These are phyloP conservation scores for Geodia barretti DNA, from an alignment of 37 sponge, comb jelly and placozoan genomes.

Conservation along the genomic window DNA sequence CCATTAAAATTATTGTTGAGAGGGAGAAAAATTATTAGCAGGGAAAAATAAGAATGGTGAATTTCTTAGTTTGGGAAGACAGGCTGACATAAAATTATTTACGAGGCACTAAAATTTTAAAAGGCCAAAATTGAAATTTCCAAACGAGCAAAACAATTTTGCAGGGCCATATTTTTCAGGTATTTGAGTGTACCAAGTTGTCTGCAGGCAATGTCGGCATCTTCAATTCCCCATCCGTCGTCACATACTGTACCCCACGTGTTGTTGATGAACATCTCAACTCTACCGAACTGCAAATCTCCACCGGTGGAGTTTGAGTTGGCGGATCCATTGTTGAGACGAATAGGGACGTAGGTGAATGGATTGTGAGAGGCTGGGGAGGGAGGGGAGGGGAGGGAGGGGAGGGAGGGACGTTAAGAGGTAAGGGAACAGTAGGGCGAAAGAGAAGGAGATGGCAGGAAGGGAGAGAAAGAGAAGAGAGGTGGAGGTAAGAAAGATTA, in stretches of 20 bases:
- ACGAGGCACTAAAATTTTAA: too few species aligned
- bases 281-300: slow-evolving; percentile 14
- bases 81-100: too few species aligned
- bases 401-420: background rate
- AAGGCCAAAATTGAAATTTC: too few species aligned
- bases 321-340: slow-evolving; percentile 15
- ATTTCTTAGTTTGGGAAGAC: too few species aligned
- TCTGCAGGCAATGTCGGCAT: slow-evolving; percentile 60
- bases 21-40: background rate
- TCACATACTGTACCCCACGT: slow-evolving; percentile 75
- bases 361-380: background rate
- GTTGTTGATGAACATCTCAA: slow-evolving; percentile 45
- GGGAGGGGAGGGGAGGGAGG: background rate
- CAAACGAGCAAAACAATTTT: too few species aligned
- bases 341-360: background rate
- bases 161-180: too few species aligned
- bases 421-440: background rate
- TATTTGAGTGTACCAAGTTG: slow-evolving; percentile 34
- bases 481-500: background rate
- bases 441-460: background rate
- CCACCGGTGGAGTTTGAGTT: slow-evolving; percentile 5
- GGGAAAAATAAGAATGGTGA: background rate
- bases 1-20: too few species aligned
- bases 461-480: slow-evolving; percentile 2
- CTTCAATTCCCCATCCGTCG: slow-evolving; percentile 61